Evolutionary conservation across 2,797 vertebrate genomes (phyloP), one percentile per base, ranked within the genome.

Genomic region (Lagothrix lagotricha): DNA sequence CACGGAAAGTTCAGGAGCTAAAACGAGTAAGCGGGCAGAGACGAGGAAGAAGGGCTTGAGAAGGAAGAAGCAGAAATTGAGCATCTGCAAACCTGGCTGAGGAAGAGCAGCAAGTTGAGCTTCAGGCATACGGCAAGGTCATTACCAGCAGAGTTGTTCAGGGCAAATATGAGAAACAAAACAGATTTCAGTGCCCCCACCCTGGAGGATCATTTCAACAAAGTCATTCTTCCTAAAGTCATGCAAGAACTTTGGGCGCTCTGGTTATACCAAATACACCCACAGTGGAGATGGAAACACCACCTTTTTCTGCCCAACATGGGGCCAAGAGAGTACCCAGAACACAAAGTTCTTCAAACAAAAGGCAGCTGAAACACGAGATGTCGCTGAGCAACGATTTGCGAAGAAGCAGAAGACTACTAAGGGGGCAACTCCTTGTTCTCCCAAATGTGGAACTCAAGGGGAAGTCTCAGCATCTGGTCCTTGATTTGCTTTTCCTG

Each of bases 311-410:
- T 99, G 99, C 97, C 99, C 99, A 0, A 99, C 99, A 52, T 99
- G 99, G 99, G 99, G 99, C 48, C 99, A 99, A 98, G 99, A 99
- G 98, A 99, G 99, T 0, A 99, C 99, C 0, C 99, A 99, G 98
- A 99, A 99, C 98, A 99, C 99, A 86, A 99, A 99, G 98, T 99
- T 99, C 99, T 99, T 99, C 96, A 99, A 99, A 97, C 99, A 99
- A 98, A 99, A 99, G 98, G 99, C 99, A 1, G 99, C 99, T 0
- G 99, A 99, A 0, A 99, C 99, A 93, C 99, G 99, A 95, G 99
- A 99, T 0, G 99, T 99, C 98, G 99, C 99, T 2, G 99, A 99
- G 95, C 98, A 99, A 61, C 99, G 99, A 39, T 99, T 99, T 0
- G 99, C 99, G 90, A 99, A 99, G 98, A 99, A 99, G 98, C 99